Evolutionary conservation across 2,888 invertebrate species (phyloP).

Genomic region (Rhingia campestris): DNA sequence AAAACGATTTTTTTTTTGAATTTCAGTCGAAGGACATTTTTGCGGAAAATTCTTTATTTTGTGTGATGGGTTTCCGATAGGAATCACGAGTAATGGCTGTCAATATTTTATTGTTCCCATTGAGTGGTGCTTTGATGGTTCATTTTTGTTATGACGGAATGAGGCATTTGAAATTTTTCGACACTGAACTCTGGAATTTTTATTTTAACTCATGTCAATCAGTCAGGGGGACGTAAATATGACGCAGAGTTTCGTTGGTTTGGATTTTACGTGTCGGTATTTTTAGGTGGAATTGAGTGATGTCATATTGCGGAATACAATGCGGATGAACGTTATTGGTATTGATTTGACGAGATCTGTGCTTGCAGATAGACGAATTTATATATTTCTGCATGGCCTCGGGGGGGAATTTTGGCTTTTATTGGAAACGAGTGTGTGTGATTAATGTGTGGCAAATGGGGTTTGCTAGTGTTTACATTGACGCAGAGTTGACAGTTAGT

Average conservation of each 20-base stretch:
- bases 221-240: slow-evolving; percentile 31
- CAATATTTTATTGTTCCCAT: slow-evolving; percentile 71
- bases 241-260: not conserved
- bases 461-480: slow-evolving; percentile 10
- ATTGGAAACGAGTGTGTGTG: slow-evolving; percentile 24
- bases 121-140: slow-evolving; percentile 59
- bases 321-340: slow-evolving; percentile 64
- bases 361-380: slow-evolving; percentile 20
- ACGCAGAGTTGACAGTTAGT: too few species aligned
- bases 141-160: slow-evolving; percentile 32
- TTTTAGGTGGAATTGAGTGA: slow-evolving; percentile 51
- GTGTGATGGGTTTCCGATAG: slow-evolving; percentile 42
- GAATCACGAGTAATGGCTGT: slow-evolving; percentile 69
- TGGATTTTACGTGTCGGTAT: not conserved
- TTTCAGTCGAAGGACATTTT: slow-evolving; percentile 5
- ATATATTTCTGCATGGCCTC: slow-evolving; percentile 23
- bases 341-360: slow-evolving; percentile 62
- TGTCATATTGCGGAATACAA: slow-evolving; percentile 65
- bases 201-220: slow-evolving; percentile 68
- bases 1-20: not conserved
- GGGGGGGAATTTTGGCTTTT: not conserved
- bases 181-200: slow-evolving; percentile 39
- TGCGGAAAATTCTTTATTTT: slow-evolving; percentile 15
- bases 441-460: slow-evolving; percentile 42
- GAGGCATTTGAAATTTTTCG: slow-evolving; percentile 39